These are phyloP conservation scores for Punctoribates punctum DNA, from an alignment of 2,888 invertebrate species.

Conservation along the genomic window DNA sequence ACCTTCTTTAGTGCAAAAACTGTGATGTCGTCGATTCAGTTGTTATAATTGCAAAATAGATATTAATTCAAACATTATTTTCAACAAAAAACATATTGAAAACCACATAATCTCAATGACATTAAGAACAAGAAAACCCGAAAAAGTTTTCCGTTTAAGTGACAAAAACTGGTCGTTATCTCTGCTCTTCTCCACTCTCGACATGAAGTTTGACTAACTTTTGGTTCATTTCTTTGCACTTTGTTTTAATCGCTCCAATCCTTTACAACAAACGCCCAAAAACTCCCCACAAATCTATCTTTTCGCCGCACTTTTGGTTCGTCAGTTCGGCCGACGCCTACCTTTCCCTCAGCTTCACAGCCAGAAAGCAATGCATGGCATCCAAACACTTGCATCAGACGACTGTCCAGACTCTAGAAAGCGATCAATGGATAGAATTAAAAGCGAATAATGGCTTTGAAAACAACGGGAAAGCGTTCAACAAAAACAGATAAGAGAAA, in stretches of 20 bases:
- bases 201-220: neutral
- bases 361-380: neutral
- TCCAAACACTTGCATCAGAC: neutral
- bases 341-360: neutral
- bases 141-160: neutral
- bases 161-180: constrained; percentile 11
- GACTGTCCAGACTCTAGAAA: too few relatives aligned
- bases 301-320: constrained; percentile 6
- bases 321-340: constrained; percentile 15
- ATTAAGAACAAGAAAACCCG: neutral
- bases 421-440: neutral
- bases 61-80: neutral
- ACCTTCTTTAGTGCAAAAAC: constrained; percentile 20
- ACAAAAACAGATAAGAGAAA: constrained; percentile 21
- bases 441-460: neutral
- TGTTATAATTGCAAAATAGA: constrained; percentile 32
- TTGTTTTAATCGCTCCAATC: neutral
- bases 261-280: neutral
- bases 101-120: constrained; percentile 19
- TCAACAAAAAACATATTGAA: constrained; percentile 4
- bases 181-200: constrained; percentile 4
- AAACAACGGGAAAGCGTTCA: neutral
- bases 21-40: constrained; percentile 33
- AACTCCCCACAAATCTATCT: constrained; percentile 2
- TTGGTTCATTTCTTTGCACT: constrained; percentile 1